Percentiles rank a stretch among this genome's conserved stretches.
Evolutionary conservation across 2,888 invertebrate genomes (phyloP).

Genomic region (Dorcus parallelipipedus): DNA sequence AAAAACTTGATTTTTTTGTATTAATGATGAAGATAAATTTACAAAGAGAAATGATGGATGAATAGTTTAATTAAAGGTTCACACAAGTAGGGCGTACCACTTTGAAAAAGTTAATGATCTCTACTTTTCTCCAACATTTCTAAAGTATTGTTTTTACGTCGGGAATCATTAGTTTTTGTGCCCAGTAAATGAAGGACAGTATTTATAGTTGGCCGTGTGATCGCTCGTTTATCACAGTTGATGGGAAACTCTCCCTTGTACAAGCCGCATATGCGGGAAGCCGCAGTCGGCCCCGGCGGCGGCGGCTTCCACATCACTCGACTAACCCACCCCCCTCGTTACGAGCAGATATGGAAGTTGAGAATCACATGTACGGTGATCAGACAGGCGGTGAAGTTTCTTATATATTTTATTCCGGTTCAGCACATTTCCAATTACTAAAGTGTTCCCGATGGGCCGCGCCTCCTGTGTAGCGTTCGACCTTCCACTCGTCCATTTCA

Average conservation of each 20-base stretch:
- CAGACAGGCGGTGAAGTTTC: conserved; percentile 42
- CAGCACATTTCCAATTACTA: conserved; percentile 46
- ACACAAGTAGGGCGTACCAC: no score
- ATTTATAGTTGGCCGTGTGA: conserved; percentile 25
- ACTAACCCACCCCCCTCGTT: neutral
- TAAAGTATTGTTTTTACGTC: conserved; percentile 8
- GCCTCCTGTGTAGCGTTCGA: conserved; percentile 26
- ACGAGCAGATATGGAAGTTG: conserved; percentile 14
- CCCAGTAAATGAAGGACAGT: conserved; percentile 25
- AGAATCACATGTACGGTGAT: conserved; percentile 31
- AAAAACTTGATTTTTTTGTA: no score
- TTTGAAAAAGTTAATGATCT: neutral
- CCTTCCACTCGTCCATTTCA: conserved; percentile 39
- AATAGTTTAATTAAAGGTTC: no score
- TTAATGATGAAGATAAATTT: no score
- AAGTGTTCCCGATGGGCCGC: conserved; percentile 37
- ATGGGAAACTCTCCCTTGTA: neutral
- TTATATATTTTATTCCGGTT: conserved; percentile 46
- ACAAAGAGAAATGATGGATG: no score
- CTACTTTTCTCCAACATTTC: neutral
- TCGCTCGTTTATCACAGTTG: conserved; percentile 31
- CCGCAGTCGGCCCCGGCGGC: conserved; percentile 1
- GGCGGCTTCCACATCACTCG: conserved; percentile 16
- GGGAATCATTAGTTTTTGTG: conserved; percentile 26
- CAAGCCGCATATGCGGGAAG: conserved; percentile 1